Evolutionary conservation across 2,113 vertebrate species (phyloP).

Genomic region (Myrmecophaga tridactyla): DNA sequence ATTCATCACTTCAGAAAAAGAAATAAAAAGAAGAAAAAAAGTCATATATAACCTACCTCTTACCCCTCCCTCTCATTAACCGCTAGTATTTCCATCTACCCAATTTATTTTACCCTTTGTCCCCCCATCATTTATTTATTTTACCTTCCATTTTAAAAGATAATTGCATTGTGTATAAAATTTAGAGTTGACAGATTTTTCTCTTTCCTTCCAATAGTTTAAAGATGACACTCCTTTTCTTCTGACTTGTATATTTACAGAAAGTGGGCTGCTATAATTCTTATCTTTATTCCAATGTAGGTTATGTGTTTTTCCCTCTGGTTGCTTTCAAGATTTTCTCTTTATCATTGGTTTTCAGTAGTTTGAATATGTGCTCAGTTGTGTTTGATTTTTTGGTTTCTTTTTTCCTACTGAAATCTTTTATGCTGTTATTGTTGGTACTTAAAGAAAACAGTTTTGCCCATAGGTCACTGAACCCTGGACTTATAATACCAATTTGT

Average conservation of each 20-base stretch:
- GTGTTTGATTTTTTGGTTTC: neutral
- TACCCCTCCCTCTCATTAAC: too few relatives aligned
- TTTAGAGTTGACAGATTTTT: neutral
- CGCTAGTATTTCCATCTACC: too few relatives aligned
- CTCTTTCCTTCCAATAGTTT: neutral
- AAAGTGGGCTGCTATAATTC: neutral
- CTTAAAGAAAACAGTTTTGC: too few relatives aligned
- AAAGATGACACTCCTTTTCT: neutral
- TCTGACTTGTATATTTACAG: neutral
- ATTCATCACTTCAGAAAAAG: too few relatives aligned
- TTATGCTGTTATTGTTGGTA: neutral
- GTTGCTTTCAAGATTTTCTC: neutral
- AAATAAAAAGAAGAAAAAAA: too few relatives aligned
- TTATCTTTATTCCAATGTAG: neutral
- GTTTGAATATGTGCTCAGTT: neutral
- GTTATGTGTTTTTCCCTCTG: neutral
- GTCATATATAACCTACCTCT: too few relatives aligned
- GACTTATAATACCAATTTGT: too few relatives aligned
- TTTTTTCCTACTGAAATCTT: neutral
- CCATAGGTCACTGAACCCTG: too few relatives aligned
- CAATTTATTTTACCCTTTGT: too few relatives aligned
- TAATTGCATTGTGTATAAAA: neutral
- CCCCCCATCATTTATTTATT: too few relatives aligned
- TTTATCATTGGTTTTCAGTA: neutral
- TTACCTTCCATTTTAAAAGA: neutral